Percentiles rank a stretch among this genome's conserved stretches.
Evolutionary conservation across 1,140 invertebrate species (phyloP).

Genomic region (Chionoecetes opilio): DNA sequence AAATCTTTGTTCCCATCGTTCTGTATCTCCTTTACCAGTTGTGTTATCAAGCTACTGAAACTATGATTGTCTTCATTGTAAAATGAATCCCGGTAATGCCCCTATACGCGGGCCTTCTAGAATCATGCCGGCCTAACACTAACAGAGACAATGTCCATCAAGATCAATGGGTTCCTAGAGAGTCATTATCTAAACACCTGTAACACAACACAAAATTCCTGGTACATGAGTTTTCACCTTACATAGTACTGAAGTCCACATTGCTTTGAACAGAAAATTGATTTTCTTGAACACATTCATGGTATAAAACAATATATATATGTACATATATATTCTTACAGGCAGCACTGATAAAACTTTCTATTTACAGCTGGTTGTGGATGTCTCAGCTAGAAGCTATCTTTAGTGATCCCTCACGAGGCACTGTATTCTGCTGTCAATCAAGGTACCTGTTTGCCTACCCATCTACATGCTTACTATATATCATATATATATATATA

Average conservation of each 20-base stretch:
- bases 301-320: conserved; percentile 31
- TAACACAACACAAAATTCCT: neutral
- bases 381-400: conserved; percentile 6
- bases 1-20: no score
- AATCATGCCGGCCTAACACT: neutral
- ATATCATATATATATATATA: conserved; percentile 29
- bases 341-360: neutral
- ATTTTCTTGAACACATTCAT: neutral
- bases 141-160: neutral
- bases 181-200: neutral
- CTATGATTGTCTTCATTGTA: neutral
- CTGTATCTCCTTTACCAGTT: no score
- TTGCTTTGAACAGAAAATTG: neutral
- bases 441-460: neutral
- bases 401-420: neutral
- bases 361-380: neutral
- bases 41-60: no score
- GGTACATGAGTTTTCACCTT: neutral
- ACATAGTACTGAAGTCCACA: neutral
- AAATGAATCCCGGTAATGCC: neutral
- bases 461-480: no score
- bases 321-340: conserved; percentile 13
- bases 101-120: neutral
- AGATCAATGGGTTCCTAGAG: neutral
- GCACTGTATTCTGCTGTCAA: neutral